Percentiles rank a stretch among this genome's conserved stretches.
phyloP scores from a whole-genome alignment of 1,140 invertebrate species.

The Octopus bimaculoides region DNA sequence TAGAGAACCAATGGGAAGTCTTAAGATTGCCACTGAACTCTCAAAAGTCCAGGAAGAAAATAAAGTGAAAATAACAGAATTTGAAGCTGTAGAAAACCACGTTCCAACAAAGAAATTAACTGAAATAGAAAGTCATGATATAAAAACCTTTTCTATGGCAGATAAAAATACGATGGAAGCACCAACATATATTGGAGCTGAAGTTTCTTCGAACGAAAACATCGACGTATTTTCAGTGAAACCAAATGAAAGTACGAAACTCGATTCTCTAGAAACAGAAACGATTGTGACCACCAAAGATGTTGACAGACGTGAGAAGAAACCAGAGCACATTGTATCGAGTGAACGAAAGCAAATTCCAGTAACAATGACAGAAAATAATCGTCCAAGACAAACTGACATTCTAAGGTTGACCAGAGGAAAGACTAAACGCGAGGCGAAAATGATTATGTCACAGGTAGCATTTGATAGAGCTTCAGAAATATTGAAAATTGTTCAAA shows the following conservation, averaged over 20 bases:
- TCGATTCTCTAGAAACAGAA: neutral
- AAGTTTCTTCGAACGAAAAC: neutral
- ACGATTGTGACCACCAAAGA: neutral
- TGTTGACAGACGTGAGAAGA: neutral
- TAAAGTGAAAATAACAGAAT: too few relatives aligned
- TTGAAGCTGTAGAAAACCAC: neutral
- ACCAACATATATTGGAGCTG: neutral
- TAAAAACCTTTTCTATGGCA: too few relatives aligned
- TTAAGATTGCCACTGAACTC: too few relatives aligned
- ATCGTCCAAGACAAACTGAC: neutral
- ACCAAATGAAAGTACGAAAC: neutral
- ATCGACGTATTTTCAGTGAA: neutral
- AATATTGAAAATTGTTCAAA: too few relatives aligned
- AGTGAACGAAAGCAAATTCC: neutral
- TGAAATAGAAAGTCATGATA: neutral
- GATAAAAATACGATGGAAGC: neutral
- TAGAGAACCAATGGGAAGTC: too few relatives aligned
- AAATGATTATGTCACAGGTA: too few relatives aligned
- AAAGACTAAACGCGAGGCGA: too few relatives aligned
- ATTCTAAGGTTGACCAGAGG: neutral
- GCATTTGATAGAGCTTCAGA: too few relatives aligned
- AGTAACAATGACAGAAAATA: neutral
- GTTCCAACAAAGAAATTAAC: neutral
- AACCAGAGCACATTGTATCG: neutral
- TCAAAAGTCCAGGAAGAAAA: too few relatives aligned